Evolutionary conservation across 2,113 vertebrate species (phyloP).

Genomic region (Anarrhichthys ocellatus): DNA sequence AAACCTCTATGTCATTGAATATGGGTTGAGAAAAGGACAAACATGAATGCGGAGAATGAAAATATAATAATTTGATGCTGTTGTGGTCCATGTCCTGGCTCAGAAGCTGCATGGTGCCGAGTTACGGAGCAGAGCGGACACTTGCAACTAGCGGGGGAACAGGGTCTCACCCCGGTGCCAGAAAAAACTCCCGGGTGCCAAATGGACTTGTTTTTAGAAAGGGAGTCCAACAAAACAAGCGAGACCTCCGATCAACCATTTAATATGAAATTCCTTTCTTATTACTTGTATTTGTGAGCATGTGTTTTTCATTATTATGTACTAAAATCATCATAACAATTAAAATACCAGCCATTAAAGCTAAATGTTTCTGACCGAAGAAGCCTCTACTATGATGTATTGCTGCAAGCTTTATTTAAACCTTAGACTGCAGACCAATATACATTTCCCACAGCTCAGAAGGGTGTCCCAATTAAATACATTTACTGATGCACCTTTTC

Average conservation of each 20-base stretch:
- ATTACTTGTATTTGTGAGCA: neutral
- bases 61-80: neutral
- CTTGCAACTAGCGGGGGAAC: conserved; percentile 22
- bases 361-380: neutral
- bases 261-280: neutral
- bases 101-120: neutral
- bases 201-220: conserved; percentile 36
- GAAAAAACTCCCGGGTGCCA: conserved; percentile 50
- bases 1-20: neutral
- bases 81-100: neutral
- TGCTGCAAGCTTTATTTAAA: conserved; percentile 9
- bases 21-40: neutral
- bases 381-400: neutral
- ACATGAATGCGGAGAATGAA: neutral
- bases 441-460: conserved; percentile 3
- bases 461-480: neutral
- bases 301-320: conserved; percentile 1
- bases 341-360: conserved; percentile 9
- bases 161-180: conserved; percentile 44
- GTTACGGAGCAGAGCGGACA: conserved; percentile 36
- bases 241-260: conserved; percentile 12
- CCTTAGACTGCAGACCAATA: neutral
- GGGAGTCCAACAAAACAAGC: conserved; percentile 10
- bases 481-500: conserved; percentile 30
- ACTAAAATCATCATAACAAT: conserved; percentile 26